Evolutionary conservation across 2,888 invertebrate species (phyloP).

Genomic region (Drosophila fulvimacula): DNA sequence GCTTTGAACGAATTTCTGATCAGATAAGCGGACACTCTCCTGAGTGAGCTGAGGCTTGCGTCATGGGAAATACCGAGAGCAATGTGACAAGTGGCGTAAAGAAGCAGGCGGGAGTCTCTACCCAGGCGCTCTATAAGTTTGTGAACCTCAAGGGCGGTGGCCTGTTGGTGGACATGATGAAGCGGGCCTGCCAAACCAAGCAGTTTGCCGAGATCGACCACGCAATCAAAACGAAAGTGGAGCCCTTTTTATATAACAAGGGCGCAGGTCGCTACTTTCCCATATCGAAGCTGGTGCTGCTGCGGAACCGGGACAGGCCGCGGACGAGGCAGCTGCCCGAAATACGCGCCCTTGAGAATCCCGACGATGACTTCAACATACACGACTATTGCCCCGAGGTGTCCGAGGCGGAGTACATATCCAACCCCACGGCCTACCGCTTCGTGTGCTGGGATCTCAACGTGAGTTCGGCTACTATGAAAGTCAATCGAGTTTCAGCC

Average conservation of each 20-base stretch:
- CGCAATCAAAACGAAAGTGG: slow-evolving; percentile 95
- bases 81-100: slow-evolving; percentile 97
- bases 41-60: too few relatives aligned
- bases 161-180: slow-evolving; percentile 96
- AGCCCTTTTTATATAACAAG: slow-evolving; percentile 96
- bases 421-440: slow-evolving; percentile 90
- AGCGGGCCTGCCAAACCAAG: slow-evolving; percentile 94
- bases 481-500: neutral
- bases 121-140: slow-evolving; percentile 93
- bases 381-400: slow-evolving; percentile 91
- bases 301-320: slow-evolving; percentile 93
- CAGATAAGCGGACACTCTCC: neutral
- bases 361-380: slow-evolving; percentile 93
- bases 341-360: slow-evolving; percentile 92
- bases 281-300: slow-evolving; percentile 93
- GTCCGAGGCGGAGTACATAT: slow-evolving; percentile 87
- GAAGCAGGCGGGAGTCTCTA: slow-evolving; percentile 95
- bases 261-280: slow-evolving; percentile 96
- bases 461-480: slow-evolving; percentile 80
- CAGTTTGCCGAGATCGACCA: slow-evolving; percentile 96
- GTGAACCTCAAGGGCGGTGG: slow-evolving; percentile 97
- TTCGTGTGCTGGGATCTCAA: slow-evolving; percentile 96
- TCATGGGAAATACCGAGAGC: slow-evolving; percentile 93
- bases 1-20: slow-evolving; percentile 8
- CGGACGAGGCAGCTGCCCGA: slow-evolving; percentile 92